These are phyloP conservation scores for Brachypalpus laphriformis DNA, from an alignment of 2,888 invertebrate species.

Conservation along the genomic window DNA sequence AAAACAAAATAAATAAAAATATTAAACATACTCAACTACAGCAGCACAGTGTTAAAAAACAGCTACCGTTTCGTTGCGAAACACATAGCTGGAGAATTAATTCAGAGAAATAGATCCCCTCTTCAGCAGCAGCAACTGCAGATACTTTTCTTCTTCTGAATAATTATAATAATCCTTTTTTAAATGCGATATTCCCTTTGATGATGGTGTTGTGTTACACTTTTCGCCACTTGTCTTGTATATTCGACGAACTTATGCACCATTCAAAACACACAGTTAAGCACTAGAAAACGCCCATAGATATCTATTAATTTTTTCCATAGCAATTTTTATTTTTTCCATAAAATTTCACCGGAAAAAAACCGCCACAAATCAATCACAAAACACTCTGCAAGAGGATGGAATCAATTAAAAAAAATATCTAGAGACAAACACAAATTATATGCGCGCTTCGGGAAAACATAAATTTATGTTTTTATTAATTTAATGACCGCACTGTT, in stretches of 20 bases:
- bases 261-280: conserved; percentile 42
- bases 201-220: conserved; percentile 19
- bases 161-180: conserved; percentile 28
- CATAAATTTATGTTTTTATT: conserved; percentile 10
- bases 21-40: conserved; percentile 60
- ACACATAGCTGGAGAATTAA: conserved; percentile 44
- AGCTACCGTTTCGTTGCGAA: conserved; percentile 54
- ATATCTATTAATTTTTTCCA: conserved; percentile 4
- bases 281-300: conserved; percentile 11
- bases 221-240: conserved; percentile 21
- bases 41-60: conserved; percentile 33
- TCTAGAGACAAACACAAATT: not conserved
- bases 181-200: conserved; percentile 17
- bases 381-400: conserved; percentile 8
- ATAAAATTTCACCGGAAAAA: conserved; percentile 1
- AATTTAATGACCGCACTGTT: conserved; percentile 28
- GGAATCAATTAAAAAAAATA: conserved; percentile 12
- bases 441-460: not conserved
- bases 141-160: conserved; percentile 22
- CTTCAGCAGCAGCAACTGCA: conserved; percentile 16
- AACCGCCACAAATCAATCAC: conserved; percentile 23
- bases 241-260: conserved; percentile 23
- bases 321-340: not conserved
- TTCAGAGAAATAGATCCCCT: conserved; percentile 19
- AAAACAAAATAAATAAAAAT: not conserved